Evolutionary conservation across 1,140 invertebrate species (phyloP).

Genomic region (Hermetia illucens): DNA sequence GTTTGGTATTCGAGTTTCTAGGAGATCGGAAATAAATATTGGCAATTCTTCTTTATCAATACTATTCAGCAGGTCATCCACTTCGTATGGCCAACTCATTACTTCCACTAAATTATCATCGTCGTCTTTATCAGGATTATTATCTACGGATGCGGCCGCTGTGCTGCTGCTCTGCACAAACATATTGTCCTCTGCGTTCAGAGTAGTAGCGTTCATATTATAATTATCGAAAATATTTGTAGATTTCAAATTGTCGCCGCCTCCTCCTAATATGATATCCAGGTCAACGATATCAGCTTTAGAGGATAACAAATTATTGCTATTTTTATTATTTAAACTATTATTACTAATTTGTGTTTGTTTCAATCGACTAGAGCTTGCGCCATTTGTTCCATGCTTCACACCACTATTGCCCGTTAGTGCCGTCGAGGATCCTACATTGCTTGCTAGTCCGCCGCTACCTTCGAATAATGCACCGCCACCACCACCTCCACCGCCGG

Average conservation of each 20-base stretch:
- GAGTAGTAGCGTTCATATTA: neutral
- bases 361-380: conserved; percentile 3
- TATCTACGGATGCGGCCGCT: neutral
- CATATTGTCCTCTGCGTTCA: neutral
- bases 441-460: neutral
- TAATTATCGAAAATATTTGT: conserved; percentile 3
- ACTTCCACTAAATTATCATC: conserved; percentile 56
- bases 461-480: neutral
- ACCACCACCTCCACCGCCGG: conserved; percentile 1
- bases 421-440: neutral
- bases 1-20: conserved; percentile 63
- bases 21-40: conserved; percentile 65
- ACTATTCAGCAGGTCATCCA: conserved; percentile 58
- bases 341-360: conserved; percentile 1
- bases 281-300: neutral
- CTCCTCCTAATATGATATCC: too few relatives aligned
- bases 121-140: conserved; percentile 17
- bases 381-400: neutral
- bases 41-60: conserved; percentile 79
- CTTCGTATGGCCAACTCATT: conserved; percentile 59
- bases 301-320: neutral
- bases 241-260: too few relatives aligned
- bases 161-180: neutral
- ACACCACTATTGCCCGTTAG: neutral
- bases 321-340: neutral